Percentiles rank a stretch among this genome's conserved stretches.
Evolutionary conservation across 2,113 vertebrate genomes (phyloP).

Genomic region (Jacana jacana): DNA sequence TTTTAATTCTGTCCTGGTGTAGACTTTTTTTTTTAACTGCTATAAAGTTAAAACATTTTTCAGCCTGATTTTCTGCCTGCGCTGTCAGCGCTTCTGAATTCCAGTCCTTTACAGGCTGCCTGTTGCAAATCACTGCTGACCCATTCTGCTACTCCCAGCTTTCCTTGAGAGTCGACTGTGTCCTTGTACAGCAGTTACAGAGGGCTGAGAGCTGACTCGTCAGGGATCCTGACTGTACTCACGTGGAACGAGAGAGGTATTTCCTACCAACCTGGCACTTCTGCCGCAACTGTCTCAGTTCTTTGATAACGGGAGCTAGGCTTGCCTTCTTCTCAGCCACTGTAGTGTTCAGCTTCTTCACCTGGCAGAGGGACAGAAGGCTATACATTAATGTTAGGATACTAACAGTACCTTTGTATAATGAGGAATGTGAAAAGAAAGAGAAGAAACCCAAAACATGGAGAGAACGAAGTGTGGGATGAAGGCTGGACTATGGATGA

Average conservation of each 20-base stretch:
- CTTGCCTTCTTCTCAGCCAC: constrained; percentile 92
- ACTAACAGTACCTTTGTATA: neutral
- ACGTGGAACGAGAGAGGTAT: neutral
- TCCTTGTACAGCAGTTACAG: neutral
- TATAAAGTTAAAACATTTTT: neutral
- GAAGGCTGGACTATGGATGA: neutral
- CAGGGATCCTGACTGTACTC: neutral
- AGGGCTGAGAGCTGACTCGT: neutral
- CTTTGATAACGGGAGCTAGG: constrained; percentile 92
- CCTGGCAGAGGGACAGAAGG: constrained; percentile 75
- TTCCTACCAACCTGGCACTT: constrained; percentile 82
- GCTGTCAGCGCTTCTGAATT: neutral
- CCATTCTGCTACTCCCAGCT: neutral
- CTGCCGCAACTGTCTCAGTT: constrained; percentile 89
- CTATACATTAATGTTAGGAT: neutral
- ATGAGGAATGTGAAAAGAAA: neutral
- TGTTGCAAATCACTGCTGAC: neutral
- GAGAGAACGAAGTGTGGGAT: neutral
- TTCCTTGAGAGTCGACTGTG: neutral
- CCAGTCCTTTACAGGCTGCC: neutral
- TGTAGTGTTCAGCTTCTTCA: constrained; percentile 88
- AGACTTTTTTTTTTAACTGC: neutral
- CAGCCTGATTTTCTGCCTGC: neutral
- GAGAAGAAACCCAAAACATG: neutral
- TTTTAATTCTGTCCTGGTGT: neutral